Evolutionary conservation across 2,113 vertebrate species (phyloP).

Genomic region (Scomber japonicus): DNA sequence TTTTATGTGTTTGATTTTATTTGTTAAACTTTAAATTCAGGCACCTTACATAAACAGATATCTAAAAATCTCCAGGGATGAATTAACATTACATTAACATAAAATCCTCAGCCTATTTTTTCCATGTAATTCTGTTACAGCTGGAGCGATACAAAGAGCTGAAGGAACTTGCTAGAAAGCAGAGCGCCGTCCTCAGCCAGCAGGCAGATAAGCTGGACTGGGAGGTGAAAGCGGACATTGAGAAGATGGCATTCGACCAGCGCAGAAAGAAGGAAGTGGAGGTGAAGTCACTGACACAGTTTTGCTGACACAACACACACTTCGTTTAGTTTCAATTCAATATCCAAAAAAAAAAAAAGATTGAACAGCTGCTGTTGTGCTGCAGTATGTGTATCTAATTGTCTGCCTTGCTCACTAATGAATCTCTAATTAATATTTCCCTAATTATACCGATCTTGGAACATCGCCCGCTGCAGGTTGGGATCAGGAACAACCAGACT

Average conservation of each 20-base stretch:
- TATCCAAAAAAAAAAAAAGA: background rate
- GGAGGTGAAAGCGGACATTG: constrained; percentile 89
- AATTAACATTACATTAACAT: too few relatives aligned
- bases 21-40: too few relatives aligned
- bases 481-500: constrained; percentile 85
- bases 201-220: constrained; percentile 89
- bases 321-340: background rate
- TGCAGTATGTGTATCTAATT: background rate
- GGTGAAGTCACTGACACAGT: constrained; percentile 78
- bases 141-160: constrained; percentile 89
- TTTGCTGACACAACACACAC: background rate
- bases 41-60: too few relatives aligned
- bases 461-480: constrained; percentile 77
- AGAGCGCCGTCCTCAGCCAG: constrained; percentile 86
- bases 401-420: background rate
- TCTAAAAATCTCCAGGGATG: too few relatives aligned
- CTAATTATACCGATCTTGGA: background rate
- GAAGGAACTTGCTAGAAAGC: constrained; percentile 88
- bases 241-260: constrained; percentile 88
- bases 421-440: background rate
- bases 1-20: too few relatives aligned
- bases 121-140: constrained; percentile 73
- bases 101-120: background rate
- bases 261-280: constrained; percentile 88
- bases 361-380: background rate